Conservation (phyloP, 2,888 invertebrate species). For the Hipparchia sbordonii region DNA sequence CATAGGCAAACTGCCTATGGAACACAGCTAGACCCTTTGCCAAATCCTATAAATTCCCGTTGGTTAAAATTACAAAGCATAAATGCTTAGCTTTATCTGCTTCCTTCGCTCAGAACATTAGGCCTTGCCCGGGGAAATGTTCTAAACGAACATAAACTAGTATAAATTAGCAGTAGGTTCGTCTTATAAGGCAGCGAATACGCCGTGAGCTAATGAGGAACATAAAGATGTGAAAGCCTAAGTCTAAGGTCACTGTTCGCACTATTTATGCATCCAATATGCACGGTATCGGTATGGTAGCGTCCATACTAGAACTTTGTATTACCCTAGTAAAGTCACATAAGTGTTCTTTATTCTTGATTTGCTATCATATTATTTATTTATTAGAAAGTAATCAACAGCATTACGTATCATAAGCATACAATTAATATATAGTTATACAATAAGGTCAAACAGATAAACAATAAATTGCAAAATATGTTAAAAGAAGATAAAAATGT, state of each 20-base stretch:
- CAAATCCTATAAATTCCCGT: too few species aligned
- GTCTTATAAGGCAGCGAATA: constrained; percentile 5
- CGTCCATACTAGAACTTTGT: background rate
- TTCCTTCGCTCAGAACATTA: background rate
- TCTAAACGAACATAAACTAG: background rate
- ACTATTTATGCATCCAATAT: background rate
- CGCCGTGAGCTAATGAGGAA: background rate
- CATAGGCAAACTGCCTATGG: too few species aligned
- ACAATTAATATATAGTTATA: too few species aligned
- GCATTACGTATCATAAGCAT: too few species aligned
- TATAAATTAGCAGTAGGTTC: background rate
- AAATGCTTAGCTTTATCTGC: background rate
- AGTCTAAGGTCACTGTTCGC: background rate
- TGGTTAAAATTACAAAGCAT: background rate
- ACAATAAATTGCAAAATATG: too few species aligned
- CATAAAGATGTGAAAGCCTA: constrained; percentile 2
- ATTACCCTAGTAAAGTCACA: too few species aligned
- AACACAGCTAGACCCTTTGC: too few species aligned
- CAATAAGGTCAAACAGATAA: too few species aligned
- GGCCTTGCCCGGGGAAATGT: background rate
- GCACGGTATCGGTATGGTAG: background rate
- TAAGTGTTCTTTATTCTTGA: too few species aligned
- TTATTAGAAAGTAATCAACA: too few species aligned
- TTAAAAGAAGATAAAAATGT: too few species aligned
- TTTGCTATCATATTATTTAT: too few species aligned